Evolutionary conservation across 1,140 invertebrate genomes (phyloP), one percentile per base, ranked within the genome.

Genomic region (Formica selysi): DNA sequence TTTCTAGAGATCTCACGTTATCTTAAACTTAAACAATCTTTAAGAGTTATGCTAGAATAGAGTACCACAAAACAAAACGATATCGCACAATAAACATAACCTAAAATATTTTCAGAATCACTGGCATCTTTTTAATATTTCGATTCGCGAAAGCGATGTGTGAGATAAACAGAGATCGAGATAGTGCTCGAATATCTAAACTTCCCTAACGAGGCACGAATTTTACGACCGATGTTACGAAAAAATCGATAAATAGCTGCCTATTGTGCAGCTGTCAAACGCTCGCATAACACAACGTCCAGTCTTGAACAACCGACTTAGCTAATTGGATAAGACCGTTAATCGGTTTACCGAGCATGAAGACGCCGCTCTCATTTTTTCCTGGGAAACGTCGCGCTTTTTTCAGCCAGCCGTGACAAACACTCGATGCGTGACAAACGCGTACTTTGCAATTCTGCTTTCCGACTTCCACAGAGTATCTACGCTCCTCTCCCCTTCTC

Each of bases 21-120:
- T 29, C 26, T 64, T 22, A 32, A 29, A 3, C 32, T 32, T 32
- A 10, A 22, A n/a, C n/a, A n/a, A 41, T 32, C 44, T 8, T 19
- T 51, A 51, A 51, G 0, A 16, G 16, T 19, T 51, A 51, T 10
- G 16, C 3, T 51, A 51, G 32, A 6, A n/a, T 11, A 5, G 1
- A 8, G 36, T 8, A 2, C 61, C 2, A 8, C 16, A n/a, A 44
- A 61, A 62, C 41, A 51, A 8, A 61, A 57, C 38, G 16, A 5
- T 26, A 48, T 78, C 32, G 44, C 51, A 88, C 44, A 44, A 76
- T 70, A 83, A 89, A 89, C 85, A 89, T 89, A 89, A 89, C 88
- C 88, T 89, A 86, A 59, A 89, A 73, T 29, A 32, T 32, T 10
- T 76, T 61, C 76, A 13, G 76, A 65, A 2, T 59, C 38, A 22